These are phyloP conservation scores for Sorex maritimensis DNA, from an alignment of 2,797 vertebrate genomes.

Conservation along the genomic window DNA sequence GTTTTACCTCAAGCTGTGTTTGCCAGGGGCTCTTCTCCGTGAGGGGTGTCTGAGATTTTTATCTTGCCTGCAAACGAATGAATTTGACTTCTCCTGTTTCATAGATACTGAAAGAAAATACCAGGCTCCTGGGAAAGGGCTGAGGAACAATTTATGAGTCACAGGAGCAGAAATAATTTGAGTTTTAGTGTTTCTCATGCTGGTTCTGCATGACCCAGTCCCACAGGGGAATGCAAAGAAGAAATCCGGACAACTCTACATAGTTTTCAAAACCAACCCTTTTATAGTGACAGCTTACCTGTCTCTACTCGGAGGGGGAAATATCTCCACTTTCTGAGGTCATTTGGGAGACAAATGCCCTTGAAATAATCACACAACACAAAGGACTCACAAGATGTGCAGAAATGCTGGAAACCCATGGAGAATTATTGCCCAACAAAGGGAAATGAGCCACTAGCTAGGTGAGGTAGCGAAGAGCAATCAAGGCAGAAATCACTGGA, in stretches of 20 bases:
- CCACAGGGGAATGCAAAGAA: neutral
- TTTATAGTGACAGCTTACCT: neutral
- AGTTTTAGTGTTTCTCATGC: neutral
- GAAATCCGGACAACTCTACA: neutral
- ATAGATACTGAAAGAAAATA: neutral
- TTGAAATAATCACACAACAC: neutral
- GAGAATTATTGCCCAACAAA: neutral
- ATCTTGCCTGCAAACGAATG: neutral
- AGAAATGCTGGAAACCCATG: neutral
- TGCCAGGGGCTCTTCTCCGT: neutral
- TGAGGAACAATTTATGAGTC: neutral
- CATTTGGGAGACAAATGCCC: neutral
- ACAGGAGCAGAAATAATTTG: neutral
- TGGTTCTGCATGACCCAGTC: neutral
- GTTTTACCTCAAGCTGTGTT: neutral
- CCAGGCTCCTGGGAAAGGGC: neutral
- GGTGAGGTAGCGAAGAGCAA: accelerated
- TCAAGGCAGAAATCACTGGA: neutral
- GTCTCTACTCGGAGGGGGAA: neutral
- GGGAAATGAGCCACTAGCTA: neutral
- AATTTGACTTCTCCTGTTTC: neutral
- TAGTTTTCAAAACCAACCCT: neutral
- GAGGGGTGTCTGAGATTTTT: neutral
- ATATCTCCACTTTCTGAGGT: neutral
- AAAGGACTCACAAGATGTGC: neutral